phyloP scores from a whole-genome alignment of 1,140 invertebrate genomes.

The Olivierus martensii region DNA sequence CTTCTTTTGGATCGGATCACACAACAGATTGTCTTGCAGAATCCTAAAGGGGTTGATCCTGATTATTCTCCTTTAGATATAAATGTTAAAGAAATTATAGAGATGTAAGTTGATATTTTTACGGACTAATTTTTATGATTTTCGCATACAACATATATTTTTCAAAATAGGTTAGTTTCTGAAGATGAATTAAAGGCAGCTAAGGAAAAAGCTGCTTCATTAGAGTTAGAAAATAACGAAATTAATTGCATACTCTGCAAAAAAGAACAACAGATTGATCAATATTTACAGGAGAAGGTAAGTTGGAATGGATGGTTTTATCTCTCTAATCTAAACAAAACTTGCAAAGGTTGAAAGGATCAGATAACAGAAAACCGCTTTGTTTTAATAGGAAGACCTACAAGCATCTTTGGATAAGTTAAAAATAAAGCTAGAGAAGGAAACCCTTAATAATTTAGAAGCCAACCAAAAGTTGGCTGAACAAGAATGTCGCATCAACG shows the following conservation, averaged over 20 bases:
- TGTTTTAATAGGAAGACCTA: conserved; percentile 55
- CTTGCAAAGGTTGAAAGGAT: too few relatives aligned
- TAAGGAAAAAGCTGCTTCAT: conserved; percentile 66
- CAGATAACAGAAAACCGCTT: too few relatives aligned
- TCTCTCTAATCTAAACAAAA: too few relatives aligned
- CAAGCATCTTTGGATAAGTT: conserved; percentile 66
- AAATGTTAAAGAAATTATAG: conserved; percentile 81
- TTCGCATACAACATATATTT: not conserved
- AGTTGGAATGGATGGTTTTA: not conserved
- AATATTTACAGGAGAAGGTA: conserved; percentile 71
- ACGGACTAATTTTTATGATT: conserved; percentile 41
- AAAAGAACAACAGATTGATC: conserved; percentile 84
- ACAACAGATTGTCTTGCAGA: conserved; percentile 87
- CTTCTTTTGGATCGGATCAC: conserved; percentile 82
- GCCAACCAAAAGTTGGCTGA: conserved; percentile 61
- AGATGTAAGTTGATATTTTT: conserved; percentile 39
- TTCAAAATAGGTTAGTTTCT: conserved; percentile 51
- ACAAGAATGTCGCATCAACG: conserved; percentile 53
- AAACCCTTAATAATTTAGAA: conserved; percentile 72
- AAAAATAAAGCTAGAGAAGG: conserved; percentile 78
- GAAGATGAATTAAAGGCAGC: conserved; percentile 84
- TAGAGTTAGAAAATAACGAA: conserved; percentile 79
- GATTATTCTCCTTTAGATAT: conserved; percentile 74
- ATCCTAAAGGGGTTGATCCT: conserved; percentile 54
- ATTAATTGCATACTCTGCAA: conserved; percentile 69